Conservation (phyloP, 2,888 invertebrate genomes). For the Drosophila vallismaia region DNA sequence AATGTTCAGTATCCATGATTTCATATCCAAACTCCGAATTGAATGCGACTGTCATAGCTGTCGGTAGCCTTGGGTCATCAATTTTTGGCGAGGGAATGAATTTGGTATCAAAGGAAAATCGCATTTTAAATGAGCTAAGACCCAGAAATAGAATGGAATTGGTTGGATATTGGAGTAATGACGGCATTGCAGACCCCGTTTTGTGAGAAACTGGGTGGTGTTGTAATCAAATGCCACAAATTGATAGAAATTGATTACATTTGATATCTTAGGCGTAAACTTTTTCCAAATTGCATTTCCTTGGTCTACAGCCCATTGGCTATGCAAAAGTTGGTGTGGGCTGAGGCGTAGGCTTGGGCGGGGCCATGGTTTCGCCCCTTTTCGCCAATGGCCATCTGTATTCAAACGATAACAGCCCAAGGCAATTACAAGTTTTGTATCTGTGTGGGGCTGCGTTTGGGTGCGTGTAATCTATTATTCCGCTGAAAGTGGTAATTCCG, state of each 20-base stretch:
- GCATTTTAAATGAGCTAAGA: constrained; percentile 55
- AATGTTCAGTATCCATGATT: constrained; percentile 21
- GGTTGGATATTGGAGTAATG: not conserved
- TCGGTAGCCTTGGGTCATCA: constrained; percentile 27
- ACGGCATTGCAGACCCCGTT: not conserved
- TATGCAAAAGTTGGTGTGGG: constrained; percentile 51
- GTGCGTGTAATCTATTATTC: constrained; percentile 75
- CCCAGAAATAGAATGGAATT: constrained; percentile 55
- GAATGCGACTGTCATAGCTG: constrained; percentile 25
- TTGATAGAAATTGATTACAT: constrained; percentile 29
- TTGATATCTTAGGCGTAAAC: constrained; percentile 42
- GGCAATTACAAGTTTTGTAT: constrained; percentile 74
- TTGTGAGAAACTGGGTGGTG: not conserved
- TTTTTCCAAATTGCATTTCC: constrained; percentile 56
- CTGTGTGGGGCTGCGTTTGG: constrained; percentile 17
- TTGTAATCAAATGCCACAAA: constrained; percentile 54
- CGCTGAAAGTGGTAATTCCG: constrained; percentile 79
- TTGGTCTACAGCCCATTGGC: constrained; percentile 57
- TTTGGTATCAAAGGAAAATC: constrained; percentile 11
- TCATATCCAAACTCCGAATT: constrained; percentile 5
- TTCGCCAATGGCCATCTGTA: constrained; percentile 13
- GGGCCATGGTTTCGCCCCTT: constrained; percentile 8
- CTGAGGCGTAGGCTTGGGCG: constrained; percentile 4
- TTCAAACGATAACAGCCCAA: constrained; percentile 64
- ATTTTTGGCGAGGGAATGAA: constrained; percentile 6